A percentile compares a stretch with the other conserved stretches of the same genome.
Conservation (phyloP, 2,888 invertebrate genomes). For the Myathropa florea region DNA sequence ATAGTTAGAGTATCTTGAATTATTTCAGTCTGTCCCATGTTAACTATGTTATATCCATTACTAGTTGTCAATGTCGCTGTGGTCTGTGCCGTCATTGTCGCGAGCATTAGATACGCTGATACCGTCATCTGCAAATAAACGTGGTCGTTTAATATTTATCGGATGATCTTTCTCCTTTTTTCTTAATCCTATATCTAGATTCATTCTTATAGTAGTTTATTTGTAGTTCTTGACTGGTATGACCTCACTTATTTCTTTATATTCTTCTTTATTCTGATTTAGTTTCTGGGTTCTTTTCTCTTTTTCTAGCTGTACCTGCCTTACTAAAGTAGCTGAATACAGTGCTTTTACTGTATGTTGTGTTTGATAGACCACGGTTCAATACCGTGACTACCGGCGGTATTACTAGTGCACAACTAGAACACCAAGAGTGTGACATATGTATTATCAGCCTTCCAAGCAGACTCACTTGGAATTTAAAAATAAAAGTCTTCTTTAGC, state of each 20-base stretch:
- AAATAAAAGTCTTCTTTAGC: too few relatives aligned
- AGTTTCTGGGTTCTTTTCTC: background rate
- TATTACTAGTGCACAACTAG: too few relatives aligned
- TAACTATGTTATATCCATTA: constrained; percentile 9
- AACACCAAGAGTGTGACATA: too few relatives aligned
- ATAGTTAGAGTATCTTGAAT: constrained; percentile 1
- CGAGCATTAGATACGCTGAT: background rate
- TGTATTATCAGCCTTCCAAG: too few relatives aligned
- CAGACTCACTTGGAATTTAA: too few relatives aligned
- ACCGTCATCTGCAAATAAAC: constrained; percentile 7
- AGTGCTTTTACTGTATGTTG: too few relatives aligned
- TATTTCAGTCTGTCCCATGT: constrained; percentile 15
- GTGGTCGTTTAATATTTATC: constrained; percentile 4
- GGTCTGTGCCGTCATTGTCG: background rate
- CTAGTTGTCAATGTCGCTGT: background rate
- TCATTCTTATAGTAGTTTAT: constrained; percentile 23
- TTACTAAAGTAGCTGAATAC: background rate
- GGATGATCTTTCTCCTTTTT: constrained; percentile 4
- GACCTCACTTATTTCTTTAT: background rate
- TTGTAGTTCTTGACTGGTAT: constrained; percentile 1
- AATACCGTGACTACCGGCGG: too few relatives aligned
- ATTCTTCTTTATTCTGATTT: background rate
- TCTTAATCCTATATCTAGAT: constrained; percentile 7
- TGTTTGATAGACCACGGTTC: too few relatives aligned
- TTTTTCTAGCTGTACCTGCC: background rate